A percentile compares a stretch with the other conserved stretches of the same genome.
Evolutionary conservation across 2,888 invertebrate species (phyloP).

Genomic region (Scaptomyza reducta): DNA sequence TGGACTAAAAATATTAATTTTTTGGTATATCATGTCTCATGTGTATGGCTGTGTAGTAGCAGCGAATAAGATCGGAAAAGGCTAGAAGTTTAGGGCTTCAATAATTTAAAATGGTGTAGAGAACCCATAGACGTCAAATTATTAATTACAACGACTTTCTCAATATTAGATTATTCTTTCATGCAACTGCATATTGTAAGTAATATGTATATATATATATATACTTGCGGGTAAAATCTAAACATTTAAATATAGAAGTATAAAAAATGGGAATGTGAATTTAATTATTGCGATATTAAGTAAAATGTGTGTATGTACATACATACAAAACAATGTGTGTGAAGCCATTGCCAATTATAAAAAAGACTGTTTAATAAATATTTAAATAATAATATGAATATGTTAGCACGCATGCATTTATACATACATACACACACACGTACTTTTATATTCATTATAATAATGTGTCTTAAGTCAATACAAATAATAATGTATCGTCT

Average conservation of each 20-base stretch:
- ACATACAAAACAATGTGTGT: conserved; percentile 45
- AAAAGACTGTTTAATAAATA: conserved; percentile 70
- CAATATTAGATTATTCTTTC: neutral
- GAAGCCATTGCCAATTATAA: conserved; percentile 69
- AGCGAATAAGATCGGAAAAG: neutral
- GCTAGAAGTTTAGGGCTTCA: neutral
- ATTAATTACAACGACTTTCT: conserved; percentile 1
- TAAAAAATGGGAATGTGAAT: conserved; percentile 10
- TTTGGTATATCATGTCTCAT: neutral
- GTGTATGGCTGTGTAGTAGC: neutral
- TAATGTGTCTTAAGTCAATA: conserved; percentile 1
- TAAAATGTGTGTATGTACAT: conserved; percentile 13
- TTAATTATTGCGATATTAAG: conserved; percentile 18
- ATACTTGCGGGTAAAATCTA: conserved; percentile 7
- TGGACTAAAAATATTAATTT: too few species aligned
- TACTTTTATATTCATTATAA: neutral
- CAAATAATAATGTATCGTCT: conserved; percentile 3
- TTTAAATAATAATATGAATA: conserved; percentile 23
- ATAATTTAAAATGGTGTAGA: neutral
- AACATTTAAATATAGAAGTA: conserved; percentile 8
- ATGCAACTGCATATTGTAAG: neutral
- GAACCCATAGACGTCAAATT: neutral
- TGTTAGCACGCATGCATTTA: neutral
- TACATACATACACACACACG: neutral
- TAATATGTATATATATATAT: conserved; percentile 2